Base-by-base conservation (phyloP, 2,888 invertebrate species). In the Platycnemis pennipes region DNA sequence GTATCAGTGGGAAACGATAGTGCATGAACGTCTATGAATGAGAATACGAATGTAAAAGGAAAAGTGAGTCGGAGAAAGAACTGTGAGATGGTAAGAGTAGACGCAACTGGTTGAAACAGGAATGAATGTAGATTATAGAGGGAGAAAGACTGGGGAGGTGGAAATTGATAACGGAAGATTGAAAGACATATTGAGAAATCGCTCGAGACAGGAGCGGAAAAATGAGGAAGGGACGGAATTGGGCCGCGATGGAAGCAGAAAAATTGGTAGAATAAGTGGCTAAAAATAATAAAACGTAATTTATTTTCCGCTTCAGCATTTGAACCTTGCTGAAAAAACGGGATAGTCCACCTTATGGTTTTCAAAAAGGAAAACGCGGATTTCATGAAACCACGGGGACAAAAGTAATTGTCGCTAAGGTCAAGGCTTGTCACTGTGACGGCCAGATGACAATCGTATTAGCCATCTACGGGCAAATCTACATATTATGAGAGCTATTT, bases 371-470 rank as follows among this genome's bases (percentile, higher is more conserved):
- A 63, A 91, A 44, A 69, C 42, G n/a, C 13, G 13, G 22, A 44
- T 91, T 91, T 45, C 26, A 19, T 11, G 63, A 13, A 44, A 31
- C 44, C 91, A 91, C n/a, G 69, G 45, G 26, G 69, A 44, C 4
- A 69, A 63, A 69, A 69, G 56, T 91, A 91, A 69, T 91, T 56
- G 46, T 13, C 89, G 77, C 11, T 77, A 44, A n/a, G 19, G 49
- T 31, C 31, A 53, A 22, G 19, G 49, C 31, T 8, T 44, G 63
- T 44, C 63, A 91, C 44, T 16, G 69, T 42, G 44, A 91, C 22
- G 63, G 26, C 45, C 63, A 53, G 91, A 91, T 91, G 91, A 44
- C 63, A 91, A n/a, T 63, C 44, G 44, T 63, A n/a, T 8, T 56
- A 22, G 5, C 44, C 91, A 44, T 53, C 19, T 63, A n/a, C 45